phyloP scores from a whole-genome alignment of 1,140 invertebrate genomes.

The Drosophila arizonae region DNA sequence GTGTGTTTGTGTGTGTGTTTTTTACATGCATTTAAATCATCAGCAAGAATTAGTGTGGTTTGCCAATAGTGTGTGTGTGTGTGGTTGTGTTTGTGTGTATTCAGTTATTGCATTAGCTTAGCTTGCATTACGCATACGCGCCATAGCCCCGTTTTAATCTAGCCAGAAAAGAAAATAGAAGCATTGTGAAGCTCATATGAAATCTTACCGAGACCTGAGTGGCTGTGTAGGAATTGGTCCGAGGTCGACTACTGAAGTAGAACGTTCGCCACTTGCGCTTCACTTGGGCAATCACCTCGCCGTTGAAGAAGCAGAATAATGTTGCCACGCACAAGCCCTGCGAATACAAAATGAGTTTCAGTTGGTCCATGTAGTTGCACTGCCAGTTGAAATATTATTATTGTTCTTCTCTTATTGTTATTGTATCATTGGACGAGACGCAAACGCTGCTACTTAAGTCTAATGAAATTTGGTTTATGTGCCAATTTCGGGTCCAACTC shows the following conservation, averaged over 20 bases:
- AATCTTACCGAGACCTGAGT: slow-evolving; percentile 92
- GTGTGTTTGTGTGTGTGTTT: slow-evolving; percentile 10
- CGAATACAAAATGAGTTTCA: slow-evolving; percentile 5
- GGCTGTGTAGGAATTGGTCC: slow-evolving; percentile 91
- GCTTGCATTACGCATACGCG: slow-evolving; percentile 74
- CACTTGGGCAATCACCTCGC: slow-evolving; percentile 93
- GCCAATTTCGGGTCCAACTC: slow-evolving; percentile 35
- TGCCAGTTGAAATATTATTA: slow-evolving; percentile 29
- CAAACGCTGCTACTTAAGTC: slow-evolving; percentile 2
- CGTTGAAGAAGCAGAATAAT: slow-evolving; percentile 97
- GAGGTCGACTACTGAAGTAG: slow-evolving; percentile 86
- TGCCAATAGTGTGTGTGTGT: slow-evolving; percentile 22
- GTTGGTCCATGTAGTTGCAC: background rate
- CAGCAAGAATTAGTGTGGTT: slow-evolving; percentile 18
- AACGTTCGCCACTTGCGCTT: slow-evolving; percentile 90
- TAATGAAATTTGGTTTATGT: slow-evolving; percentile 56
- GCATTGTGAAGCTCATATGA: slow-evolving; percentile 66
- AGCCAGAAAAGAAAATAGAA: slow-evolving; percentile 34
- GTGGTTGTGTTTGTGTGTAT: too few species aligned
- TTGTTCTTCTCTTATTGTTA: background rate
- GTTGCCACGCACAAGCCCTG: slow-evolving; percentile 95
- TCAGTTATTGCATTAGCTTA: slow-evolving; percentile 30
- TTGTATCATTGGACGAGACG: slow-evolving; percentile 4
- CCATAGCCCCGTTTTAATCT: slow-evolving; percentile 60
- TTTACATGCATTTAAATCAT: slow-evolving; percentile 17